These are phyloP conservation scores for Monodelphis domestica DNA, from an alignment of 2,797 vertebrate genomes.

Conservation along the genomic window DNA sequence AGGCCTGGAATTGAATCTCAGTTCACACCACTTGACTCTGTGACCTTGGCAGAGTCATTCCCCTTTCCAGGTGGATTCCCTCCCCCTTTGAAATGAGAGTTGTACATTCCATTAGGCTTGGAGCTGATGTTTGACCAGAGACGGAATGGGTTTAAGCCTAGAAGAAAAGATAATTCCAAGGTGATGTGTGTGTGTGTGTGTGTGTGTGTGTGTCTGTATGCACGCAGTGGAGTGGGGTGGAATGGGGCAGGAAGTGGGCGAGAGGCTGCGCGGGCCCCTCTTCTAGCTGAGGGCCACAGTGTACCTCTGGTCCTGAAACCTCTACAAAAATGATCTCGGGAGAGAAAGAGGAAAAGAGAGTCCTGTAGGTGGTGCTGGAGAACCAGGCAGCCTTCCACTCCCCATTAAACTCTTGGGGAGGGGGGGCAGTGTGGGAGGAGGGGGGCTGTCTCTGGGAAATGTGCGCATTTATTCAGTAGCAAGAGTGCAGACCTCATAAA, in stretches of 20 bases:
- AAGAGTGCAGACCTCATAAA: slow-evolving; percentile 90
- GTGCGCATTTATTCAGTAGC: slow-evolving; percentile 92
- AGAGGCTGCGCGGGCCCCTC: not conserved
- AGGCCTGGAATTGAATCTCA: not conserved
- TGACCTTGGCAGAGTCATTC: not conserved
- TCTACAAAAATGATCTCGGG: not conserved
- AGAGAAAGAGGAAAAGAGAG: not conserved
- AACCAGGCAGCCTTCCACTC: slow-evolving; percentile 78
- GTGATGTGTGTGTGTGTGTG: not conserved
- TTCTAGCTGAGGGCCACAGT: not conserved
- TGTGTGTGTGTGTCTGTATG: too few relatives aligned
- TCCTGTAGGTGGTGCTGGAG: slow-evolving; percentile 87
- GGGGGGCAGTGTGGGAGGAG: slow-evolving; percentile 63
- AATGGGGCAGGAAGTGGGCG: not conserved
- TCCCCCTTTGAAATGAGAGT: not conserved
- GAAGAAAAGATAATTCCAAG: not conserved
- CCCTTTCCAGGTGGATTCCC: not conserved
- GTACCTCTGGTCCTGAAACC: not conserved
- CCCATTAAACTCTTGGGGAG: slow-evolving; percentile 80
- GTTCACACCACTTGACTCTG: not conserved
- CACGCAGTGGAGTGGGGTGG: too few relatives aligned
- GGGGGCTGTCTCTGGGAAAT: slow-evolving; percentile 90
- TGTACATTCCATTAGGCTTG: not conserved
- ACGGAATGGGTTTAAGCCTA: not conserved
- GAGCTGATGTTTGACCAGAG: not conserved